A percentile compares a stretch with the other conserved stretches of the same genome.
These are phyloP conservation scores for Schizopygopsis malacanthus DNA, from an alignment of 2,797 vertebrate species.

Conservation along the genomic window DNA sequence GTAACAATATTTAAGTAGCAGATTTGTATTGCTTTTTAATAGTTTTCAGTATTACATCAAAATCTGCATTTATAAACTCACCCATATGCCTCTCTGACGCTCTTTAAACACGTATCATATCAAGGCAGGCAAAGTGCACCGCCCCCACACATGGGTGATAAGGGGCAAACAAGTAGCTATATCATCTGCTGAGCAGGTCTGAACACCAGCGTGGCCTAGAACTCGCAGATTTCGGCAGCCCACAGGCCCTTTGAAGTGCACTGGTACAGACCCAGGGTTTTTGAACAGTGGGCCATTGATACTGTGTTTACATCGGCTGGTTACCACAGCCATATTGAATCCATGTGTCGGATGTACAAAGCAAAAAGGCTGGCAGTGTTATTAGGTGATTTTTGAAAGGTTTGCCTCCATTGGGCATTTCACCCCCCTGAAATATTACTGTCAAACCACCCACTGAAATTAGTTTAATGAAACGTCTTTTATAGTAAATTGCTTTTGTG, in stretches of 20 bases:
- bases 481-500: not conserved
- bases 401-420: not conserved
- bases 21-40: not conserved
- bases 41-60: not conserved
- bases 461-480: not conserved
- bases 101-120: not conserved
- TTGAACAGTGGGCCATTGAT: conserved; percentile 74
- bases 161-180: conserved; percentile 62
- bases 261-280: conserved; percentile 62
- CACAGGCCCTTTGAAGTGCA: conserved; percentile 67
- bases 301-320: conserved; percentile 65
- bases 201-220: conserved; percentile 60
- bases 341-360: conserved; percentile 57
- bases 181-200: conserved; percentile 75
- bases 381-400: not conserved
- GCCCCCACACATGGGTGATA: conserved; percentile 38
- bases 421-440: not conserved
- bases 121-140: not conserved
- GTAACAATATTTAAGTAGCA: not conserved
- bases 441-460: not conserved
- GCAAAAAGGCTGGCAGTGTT: conserved; percentile 30
- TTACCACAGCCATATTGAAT: conserved; percentile 63
- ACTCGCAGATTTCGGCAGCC: conserved; percentile 67
- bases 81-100: not conserved
- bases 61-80: not conserved